Evolutionary conservation across 2,888 invertebrate species (phyloP).

Genomic region (Habroteleia sp.): DNA sequence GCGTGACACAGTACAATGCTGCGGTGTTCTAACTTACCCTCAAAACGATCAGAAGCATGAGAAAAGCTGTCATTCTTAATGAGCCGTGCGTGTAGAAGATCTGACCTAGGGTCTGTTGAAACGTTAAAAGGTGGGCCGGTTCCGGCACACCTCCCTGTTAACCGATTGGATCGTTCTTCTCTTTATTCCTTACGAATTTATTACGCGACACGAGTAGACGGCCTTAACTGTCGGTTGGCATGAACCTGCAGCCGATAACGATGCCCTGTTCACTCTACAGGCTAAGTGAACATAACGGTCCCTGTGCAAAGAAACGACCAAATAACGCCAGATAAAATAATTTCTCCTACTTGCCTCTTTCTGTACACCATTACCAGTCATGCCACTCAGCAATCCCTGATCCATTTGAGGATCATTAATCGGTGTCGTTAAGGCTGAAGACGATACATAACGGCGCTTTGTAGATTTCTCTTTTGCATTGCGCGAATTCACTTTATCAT

Average conservation of each 20-base stretch:
- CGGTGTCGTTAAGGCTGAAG: conserved; percentile 50
- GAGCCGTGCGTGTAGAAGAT: conserved; percentile 76
- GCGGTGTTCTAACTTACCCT: conserved; percentile 51
- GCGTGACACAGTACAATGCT: conserved; percentile 64
- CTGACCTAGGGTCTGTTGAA: conserved; percentile 70
- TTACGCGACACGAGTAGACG: conserved; percentile 73
- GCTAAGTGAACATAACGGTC: conserved; percentile 62
- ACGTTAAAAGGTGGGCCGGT: conserved; percentile 80
- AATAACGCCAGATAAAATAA: conserved; percentile 64
- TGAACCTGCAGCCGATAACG: conserved; percentile 77
- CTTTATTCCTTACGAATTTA: conserved; percentile 79
- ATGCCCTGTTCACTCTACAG: conserved; percentile 55
- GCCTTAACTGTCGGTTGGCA: conserved; percentile 79
- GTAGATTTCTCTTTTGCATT: conserved; percentile 50
- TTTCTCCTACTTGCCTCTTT: conserved; percentile 47
- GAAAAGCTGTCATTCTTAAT: conserved; percentile 76
- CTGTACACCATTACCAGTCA: conserved; percentile 55
- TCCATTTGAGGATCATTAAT: conserved; percentile 63
- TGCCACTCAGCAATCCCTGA: conserved; percentile 57
- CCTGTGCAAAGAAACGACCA: conserved; percentile 56
- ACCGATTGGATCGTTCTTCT: conserved; percentile 77
- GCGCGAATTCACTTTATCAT: conserved; percentile 13
- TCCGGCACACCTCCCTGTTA: conserved; percentile 80
- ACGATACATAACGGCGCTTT: conserved; percentile 60
- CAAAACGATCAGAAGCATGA: conserved; percentile 63